A percentile compares a stretch with the other conserved stretches of the same genome.
phyloP scores from a whole-genome alignment of 2,797 vertebrate species.

The Heliangelus exortis region DNA sequence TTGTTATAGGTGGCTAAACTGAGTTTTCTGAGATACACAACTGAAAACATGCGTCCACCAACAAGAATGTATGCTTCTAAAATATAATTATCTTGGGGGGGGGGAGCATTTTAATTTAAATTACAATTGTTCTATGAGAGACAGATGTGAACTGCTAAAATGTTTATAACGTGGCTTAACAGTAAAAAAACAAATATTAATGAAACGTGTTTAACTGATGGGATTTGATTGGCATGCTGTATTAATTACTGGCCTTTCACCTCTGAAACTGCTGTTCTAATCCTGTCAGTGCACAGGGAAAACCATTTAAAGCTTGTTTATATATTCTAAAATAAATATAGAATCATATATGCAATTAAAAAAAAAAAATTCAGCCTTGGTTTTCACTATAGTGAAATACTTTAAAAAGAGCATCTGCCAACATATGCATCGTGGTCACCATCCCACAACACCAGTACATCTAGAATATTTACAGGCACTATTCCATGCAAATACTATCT shows the following conservation, averaged over 20 bases:
- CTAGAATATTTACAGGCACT: background rate
- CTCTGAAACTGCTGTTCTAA: slow-evolving; percentile 53
- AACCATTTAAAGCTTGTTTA: slow-evolving; percentile 41
- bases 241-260: slow-evolving; percentile 70
- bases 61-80: slow-evolving; percentile 9
- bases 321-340: slow-evolving; percentile 46
- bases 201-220: slow-evolving; percentile 21
- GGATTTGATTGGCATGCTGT: slow-evolving; percentile 58
- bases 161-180: slow-evolving; percentile 59
- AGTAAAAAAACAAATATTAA: slow-evolving; percentile 53
- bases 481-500: background rate
- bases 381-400: background rate
- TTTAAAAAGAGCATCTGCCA: background rate
- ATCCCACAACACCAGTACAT: background rate
- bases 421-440: background rate
- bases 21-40: background rate
- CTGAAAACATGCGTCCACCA: background rate
- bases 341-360: background rate
- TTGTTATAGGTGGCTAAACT: background rate
- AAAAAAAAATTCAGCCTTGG: background rate
- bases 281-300: slow-evolving; percentile 29
- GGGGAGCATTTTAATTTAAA: slow-evolving; percentile 57
- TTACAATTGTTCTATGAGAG: slow-evolving; percentile 65
- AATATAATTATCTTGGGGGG: slow-evolving; percentile 35
- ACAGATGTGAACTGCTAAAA: slow-evolving; percentile 65